Evolutionary conservation across 2,797 vertebrate species (phyloP).

Genomic region (Dermochelys coriacea): DNA sequence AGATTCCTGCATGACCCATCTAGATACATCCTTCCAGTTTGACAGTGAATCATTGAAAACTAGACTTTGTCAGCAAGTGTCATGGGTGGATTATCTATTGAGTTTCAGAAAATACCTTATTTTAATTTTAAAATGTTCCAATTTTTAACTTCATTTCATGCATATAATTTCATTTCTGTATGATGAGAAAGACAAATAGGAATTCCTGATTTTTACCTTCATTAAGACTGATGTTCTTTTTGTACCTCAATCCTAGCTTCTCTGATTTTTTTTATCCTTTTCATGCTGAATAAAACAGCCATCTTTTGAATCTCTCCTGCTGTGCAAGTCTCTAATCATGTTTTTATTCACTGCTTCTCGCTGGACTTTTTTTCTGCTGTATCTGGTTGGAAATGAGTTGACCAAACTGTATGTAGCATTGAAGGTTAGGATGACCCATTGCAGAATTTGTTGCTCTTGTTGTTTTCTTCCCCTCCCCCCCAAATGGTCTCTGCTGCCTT

Average conservation of each 20-base stretch:
- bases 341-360: not conserved
- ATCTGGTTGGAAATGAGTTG: not conserved
- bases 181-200: conserved; percentile 3
- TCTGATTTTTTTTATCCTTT: not conserved
- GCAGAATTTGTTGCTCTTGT: no score
- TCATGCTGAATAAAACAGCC: not conserved
- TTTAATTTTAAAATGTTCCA: not conserved
- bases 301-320: not conserved
- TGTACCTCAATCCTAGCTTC: not conserved
- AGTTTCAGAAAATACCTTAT: not conserved
- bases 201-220: not conserved
- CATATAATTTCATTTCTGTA: not conserved
- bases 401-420: not conserved
- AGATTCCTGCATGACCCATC: no score
- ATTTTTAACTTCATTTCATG: conserved; percentile 10
- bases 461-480: no score
- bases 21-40: no score
- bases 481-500: not conserved
- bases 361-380: not conserved
- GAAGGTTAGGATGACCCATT: no score
- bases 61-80: not conserved
- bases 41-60: no score
- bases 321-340: not conserved
- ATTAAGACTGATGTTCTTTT: not conserved
- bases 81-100: not conserved